Conservation (phyloP, 2,113 vertebrate species). For the Andinoacara biseriatus region DNA sequence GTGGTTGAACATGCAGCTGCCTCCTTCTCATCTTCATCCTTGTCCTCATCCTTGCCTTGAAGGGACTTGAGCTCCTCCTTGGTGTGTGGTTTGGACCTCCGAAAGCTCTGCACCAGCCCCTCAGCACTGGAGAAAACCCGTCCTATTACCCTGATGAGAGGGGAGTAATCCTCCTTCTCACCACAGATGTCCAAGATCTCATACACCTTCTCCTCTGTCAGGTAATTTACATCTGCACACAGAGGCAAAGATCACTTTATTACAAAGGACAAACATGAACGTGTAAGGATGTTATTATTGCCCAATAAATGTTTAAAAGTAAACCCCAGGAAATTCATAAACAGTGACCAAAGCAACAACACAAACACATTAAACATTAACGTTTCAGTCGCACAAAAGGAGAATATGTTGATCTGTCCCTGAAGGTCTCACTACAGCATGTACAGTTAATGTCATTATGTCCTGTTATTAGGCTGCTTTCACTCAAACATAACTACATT, state of each 20-base stretch:
- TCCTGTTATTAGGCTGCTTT: too few species aligned
- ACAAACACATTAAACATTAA: too few species aligned
- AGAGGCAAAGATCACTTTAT: conserved; percentile 13
- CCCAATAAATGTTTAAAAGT: too few species aligned
- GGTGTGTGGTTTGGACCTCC: conserved; percentile 91
- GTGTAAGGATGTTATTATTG: too few species aligned
- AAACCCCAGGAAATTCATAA: too few species aligned
- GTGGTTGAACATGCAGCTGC: conserved; percentile 80
- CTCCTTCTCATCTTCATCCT: conserved; percentile 98
- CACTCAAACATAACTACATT: too few species aligned
- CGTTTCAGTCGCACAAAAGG: too few species aligned
- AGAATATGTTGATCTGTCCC: too few species aligned
- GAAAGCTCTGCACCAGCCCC: conserved; percentile 95
- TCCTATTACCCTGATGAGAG: conserved; percentile 94
- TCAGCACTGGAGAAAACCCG: conserved; percentile 96
- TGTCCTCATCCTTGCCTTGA: conserved; percentile 97
- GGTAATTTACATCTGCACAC: conserved; percentile 88
- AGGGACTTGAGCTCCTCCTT: conserved; percentile 98
- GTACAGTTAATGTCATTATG: too few species aligned
- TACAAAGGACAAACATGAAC: neutral
- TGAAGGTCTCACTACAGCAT: too few species aligned
- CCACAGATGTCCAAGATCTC: conserved; percentile 94
- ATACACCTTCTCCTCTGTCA: conserved; percentile 96
- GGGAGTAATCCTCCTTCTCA: conserved; percentile 94
- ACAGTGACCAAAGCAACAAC: too few species aligned